Percentiles rank a stretch among this genome's conserved stretches.
Evolutionary conservation across 2,113 vertebrate genomes (phyloP).

Genomic region (Rhinopomastus cyanomelas): DNA sequence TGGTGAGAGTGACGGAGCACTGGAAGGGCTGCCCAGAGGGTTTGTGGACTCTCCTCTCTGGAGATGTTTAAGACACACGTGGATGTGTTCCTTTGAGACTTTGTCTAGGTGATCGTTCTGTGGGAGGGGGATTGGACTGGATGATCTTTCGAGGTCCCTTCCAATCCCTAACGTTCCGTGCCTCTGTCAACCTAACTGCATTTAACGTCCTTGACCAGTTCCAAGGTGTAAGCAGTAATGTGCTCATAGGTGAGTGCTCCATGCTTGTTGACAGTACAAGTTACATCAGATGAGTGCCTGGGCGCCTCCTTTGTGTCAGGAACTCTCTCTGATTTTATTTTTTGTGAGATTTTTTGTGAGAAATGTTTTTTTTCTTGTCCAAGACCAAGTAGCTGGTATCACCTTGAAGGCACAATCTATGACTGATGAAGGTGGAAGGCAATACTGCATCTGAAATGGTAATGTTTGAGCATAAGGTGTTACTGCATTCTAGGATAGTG

Average conservation of each 20-base stretch:
- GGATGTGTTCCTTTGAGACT: too few species aligned
- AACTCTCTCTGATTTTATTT: constrained; percentile 15
- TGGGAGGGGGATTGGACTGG: too few species aligned
- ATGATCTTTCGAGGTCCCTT: too few species aligned
- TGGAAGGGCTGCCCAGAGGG: too few species aligned
- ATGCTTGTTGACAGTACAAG: constrained; percentile 48
- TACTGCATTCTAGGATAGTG: neutral
- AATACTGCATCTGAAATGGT: neutral
- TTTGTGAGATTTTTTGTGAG: neutral
- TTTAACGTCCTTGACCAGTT: constrained; percentile 60
- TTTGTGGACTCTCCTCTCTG: too few species aligned
- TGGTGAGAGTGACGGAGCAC: too few species aligned
- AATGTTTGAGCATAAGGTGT: neutral
- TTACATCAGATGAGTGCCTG: constrained; percentile 56
- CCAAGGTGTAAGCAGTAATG: constrained; percentile 25
- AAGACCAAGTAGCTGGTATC: neutral
- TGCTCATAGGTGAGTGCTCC: constrained; percentile 17
- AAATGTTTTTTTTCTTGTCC: neutral
- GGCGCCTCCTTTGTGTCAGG: neutral
- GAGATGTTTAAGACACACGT: too few species aligned
- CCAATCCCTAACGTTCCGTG: too few species aligned
- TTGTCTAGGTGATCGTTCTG: too few species aligned
- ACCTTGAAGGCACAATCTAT: neutral
- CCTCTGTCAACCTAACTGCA: constrained; percentile 58
- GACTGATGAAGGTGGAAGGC: neutral